Base-by-base conservation (phyloP, 2,797 vertebrate genomes). In the Enteromius unitaeniatus region DNA sequence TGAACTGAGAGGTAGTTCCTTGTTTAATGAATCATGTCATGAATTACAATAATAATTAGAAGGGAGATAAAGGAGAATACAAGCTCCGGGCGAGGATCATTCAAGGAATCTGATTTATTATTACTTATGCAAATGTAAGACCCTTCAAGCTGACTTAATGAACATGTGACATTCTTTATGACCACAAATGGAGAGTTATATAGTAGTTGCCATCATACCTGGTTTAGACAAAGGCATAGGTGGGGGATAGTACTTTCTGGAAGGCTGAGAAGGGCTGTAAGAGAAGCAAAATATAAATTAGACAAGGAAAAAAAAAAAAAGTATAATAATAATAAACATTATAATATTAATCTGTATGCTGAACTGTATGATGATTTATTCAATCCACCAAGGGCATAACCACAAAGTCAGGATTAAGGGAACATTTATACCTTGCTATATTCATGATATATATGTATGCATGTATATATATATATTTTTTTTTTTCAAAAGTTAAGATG, bases 171-270 rank as follows among this genome's bases (percentile, higher is more conserved):
- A 23, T 23, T 47, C 17, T 23, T 51, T 31, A 26, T 78, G 26
- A 68, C 47, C n/a, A 74, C 68, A 21, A 67, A 77, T 64, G 23
- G 9, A 49, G 76, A 42, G 13, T 70, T 55, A 26, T 28, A 13
- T 14, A 77, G 15, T 1, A 19, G 26, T 51, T 51, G 40, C 26
- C 14, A 21, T 34, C 90, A 92, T 93, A 97, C 98, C 98, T 96
- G 98, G 98, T 92, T 96, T 99, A 64, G 98, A 99, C 75, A 99
- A 96, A 2, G 98, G 98, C 98, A 99, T 99, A 10, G 98, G 97
- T 1, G 99, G 97, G 69, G 98, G 97, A 82, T 98, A 99, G 91
- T 97, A 98, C 60, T 98, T 96, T 83, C 97, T 95, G 62, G 96
- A 97, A 0, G 95, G 95, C 83, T 97, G 97, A 49, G 95, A 95